phyloP scores from a whole-genome alignment of 2,888 invertebrate genomes.

The Zhuqinia jingwanae region DNA sequence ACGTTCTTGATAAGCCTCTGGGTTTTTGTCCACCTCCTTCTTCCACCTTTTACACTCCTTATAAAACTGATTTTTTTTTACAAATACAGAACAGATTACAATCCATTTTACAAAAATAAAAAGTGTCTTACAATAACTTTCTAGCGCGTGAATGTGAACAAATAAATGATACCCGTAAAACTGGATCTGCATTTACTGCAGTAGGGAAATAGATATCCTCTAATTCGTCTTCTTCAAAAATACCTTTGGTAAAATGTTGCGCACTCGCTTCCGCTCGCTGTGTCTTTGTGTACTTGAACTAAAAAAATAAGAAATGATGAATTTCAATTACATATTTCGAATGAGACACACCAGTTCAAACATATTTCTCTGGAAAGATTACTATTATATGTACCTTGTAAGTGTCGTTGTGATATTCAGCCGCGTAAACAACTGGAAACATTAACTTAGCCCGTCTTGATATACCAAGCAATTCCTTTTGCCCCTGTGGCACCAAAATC shows the following conservation, averaged over 20 bases:
- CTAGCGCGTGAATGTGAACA: too few species aligned
- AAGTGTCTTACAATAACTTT: too few species aligned
- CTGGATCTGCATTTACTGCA: conserved; percentile 85
- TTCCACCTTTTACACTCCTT: conserved; percentile 88
- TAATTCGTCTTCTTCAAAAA: conserved; percentile 85
- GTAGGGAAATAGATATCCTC: conserved; percentile 85
- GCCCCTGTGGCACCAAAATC: conserved; percentile 87
- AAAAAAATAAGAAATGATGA: too few species aligned
- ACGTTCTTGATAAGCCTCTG: conserved; percentile 78
- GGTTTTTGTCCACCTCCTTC: conserved; percentile 84
- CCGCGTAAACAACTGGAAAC: conserved; percentile 85
- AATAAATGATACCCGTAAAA: conserved; percentile 73
- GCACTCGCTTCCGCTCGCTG: conserved; percentile 90
- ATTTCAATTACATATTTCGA: too few species aligned
- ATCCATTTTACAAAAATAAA: too few species aligned
- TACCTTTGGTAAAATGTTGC: conserved; percentile 87
- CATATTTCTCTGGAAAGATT: too few species aligned
- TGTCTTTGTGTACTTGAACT: conserved; percentile 90
- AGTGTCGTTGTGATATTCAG: conserved; percentile 84
- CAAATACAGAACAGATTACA: too few species aligned
- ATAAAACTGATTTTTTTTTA: conserved; percentile 85
- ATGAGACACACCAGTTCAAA: too few species aligned
- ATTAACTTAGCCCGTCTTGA: conserved; percentile 88
- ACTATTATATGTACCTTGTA: too few species aligned
- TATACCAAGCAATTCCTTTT: conserved; percentile 87